Evolutionary conservation across 2,797 vertebrate genomes (phyloP), one percentile per base, ranked within the genome.

Genomic region (Chaetophractus vellerosus): DNA sequence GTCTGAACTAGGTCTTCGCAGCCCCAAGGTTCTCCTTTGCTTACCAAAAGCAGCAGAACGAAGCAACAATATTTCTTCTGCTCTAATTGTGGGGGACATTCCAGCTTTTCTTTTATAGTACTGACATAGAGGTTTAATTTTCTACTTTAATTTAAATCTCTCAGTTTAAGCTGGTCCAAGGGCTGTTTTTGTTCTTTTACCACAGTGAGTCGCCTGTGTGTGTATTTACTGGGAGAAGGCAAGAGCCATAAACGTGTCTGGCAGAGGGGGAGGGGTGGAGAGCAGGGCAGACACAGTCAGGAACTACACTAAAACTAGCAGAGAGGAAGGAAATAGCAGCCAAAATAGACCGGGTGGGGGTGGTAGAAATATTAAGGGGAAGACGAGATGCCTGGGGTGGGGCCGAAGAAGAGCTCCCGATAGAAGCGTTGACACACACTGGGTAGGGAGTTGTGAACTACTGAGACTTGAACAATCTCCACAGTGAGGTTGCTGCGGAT

Each of bases 291-390:
- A 0, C 50, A 4, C 50, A 4, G 68, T 26, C 18, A 23, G 59
- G 48, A 82, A 45, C 31, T 52, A 0, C 28, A 63, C 31, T 57
- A 31, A 9, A 48, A 59, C 36, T 38, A 1, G 2, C 0, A 3
- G 5, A 64, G 55, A 94, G 96, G 96, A 91, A 93, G 94, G 94
- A 96, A 93, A 90, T n/a, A 19, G 11, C 10, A 28, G 68, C 3
- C 12, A 45, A 82, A 75, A 91, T 57, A 75, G 48, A 21, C 64
- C 1, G 63, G 84, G 76, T 6, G 23, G 38, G 52, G 55, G n/a
- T 33, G 38, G 45, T 14, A 24, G 50, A 26, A 24, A n/a, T 59
- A 14, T 45, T 28, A 19, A n/a, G 10, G 88, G 28, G 45, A 38
- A 38, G 16, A 48, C 3, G 28, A 23, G 79, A 1, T 31, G 21